Conservation (phyloP, 2,797 vertebrate species). For the Diceros bicornis region DNA sequence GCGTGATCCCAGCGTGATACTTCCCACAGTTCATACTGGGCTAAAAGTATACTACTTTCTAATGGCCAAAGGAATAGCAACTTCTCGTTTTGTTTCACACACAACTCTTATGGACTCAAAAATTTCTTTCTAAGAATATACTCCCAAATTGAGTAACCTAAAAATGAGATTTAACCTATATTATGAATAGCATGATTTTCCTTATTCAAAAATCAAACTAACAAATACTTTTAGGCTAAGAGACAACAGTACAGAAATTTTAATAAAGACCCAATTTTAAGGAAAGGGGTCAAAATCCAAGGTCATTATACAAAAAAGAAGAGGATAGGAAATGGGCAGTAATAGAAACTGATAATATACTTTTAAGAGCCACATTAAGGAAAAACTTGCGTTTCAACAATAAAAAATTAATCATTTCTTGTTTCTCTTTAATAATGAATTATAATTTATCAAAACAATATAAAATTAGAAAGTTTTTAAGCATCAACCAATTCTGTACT, state of each 20-base stretch:
- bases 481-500: conserved; percentile 55
- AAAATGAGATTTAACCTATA: conserved; percentile 42
- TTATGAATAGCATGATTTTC: conserved; percentile 20
- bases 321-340: neutral
- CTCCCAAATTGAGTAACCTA: neutral
- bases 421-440: conserved; percentile 33
- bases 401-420: conserved; percentile 33
- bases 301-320: conserved; percentile 44
- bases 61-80: conserved; percentile 60
- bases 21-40: neutral
- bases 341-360: conserved; percentile 1
- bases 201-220: conserved; percentile 49
- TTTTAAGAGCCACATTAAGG: conserved; percentile 33
- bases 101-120: conserved; percentile 27
- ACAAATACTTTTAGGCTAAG: conserved; percentile 16
- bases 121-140: conserved; percentile 36
- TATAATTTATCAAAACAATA: conserved; percentile 34
- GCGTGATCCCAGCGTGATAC: neutral
- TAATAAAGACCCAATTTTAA: conserved; percentile 16
- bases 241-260: conserved; percentile 18
- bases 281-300: conserved; percentile 51
- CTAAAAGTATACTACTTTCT: conserved; percentile 33
- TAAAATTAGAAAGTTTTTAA: conserved; percentile 34
- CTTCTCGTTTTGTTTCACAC: neutral
- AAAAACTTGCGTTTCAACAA: conserved; percentile 3